Base-by-base conservation (phyloP, 1,140 invertebrate genomes). In the Leptinotarsa defecta region DNA sequence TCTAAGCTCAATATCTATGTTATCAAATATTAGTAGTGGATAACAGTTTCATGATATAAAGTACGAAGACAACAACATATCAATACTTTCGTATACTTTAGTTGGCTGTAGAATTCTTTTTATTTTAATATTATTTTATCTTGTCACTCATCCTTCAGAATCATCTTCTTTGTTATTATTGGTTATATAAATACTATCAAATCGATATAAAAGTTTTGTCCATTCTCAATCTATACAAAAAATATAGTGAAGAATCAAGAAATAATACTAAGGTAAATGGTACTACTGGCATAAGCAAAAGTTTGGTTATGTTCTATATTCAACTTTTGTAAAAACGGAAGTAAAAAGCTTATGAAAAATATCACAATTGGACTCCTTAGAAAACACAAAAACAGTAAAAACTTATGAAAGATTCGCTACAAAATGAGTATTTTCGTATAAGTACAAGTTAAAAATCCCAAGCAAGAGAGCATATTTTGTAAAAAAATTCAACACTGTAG, bases 261-360 rank as follows among this genome's bases (percentile, higher is more conserved):
- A 78, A 62, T 68, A 74, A 76, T 74, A 76, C 68, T 67, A 77
- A 81, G 76, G 77, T 81, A 79, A 43, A 83, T 78, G 79, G 78
- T 81, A 81, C 81, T 83, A 81, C 80, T 83, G 82, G 82, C 81
- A 81, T 79, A 79, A 80, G 78, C 77, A 79, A 80, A 78, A 79
- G 77, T 82, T 82, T 82, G 80, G 79, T 78, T 81, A 76, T 76
- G 77, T 77, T 81, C 74, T 77, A 67, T 78, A 79, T 76, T 80
- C 79, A 63, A 74, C 74, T 43, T 73, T 74, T 73, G 77, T 80
- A 79, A 71, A 70, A 74, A 71, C n/a, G 22, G 68, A 52, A 71
- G 17, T 63, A 69, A 73, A 76, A 78, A 75, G 61, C 72, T 72
- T 71, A 65, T 57, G 74, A 43, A 71, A 74, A 73, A 75, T 77